Conservation (phyloP, 2,797 vertebrate species). For the Pseudopleuronectes americanus region DNA sequence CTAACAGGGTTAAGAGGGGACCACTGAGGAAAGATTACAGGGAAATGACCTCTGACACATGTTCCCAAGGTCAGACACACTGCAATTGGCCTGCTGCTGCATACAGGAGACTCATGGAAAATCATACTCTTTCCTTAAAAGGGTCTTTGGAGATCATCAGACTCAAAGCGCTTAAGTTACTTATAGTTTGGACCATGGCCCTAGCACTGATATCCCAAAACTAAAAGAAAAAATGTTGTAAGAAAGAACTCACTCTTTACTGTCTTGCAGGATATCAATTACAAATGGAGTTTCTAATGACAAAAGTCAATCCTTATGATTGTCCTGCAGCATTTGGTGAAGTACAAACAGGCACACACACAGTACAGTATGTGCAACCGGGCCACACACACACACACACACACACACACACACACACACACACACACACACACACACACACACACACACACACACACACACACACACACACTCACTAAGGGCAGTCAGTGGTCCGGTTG, state of each 20-base stretch:
- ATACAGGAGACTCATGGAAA: constrained; percentile 49
- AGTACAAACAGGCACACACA: background rate
- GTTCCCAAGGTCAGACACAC: constrained; percentile 56
- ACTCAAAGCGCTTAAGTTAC: constrained; percentile 2
- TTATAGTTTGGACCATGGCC: too few species aligned
- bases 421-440: background rate
- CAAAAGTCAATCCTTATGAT: too few species aligned
- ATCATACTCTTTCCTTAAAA: constrained; percentile 32
- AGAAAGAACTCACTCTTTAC: too few species aligned
- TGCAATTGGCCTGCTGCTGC: constrained; percentile 40
- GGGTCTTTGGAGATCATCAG: constrained; percentile 26
- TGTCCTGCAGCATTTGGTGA: too few species aligned
- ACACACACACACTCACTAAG: constrained; percentile 29
- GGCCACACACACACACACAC: constrained; percentile 18
- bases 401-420: constrained; percentile 21
- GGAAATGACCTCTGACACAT: constrained; percentile 45
- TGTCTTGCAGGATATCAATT: too few species aligned
- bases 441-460: constrained; percentile 14
- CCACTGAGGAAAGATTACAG: constrained; percentile 19
- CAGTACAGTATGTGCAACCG: background rate
- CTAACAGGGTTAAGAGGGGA: constrained; percentile 32
- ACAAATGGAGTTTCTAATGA: too few species aligned
- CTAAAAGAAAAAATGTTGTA: background rate
- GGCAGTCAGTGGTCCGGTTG: constrained; percentile 58
- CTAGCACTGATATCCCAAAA: background rate